phyloP scores from a whole-genome alignment of 2,113 vertebrate species.

The Ctenomys sociabilis region DNA sequence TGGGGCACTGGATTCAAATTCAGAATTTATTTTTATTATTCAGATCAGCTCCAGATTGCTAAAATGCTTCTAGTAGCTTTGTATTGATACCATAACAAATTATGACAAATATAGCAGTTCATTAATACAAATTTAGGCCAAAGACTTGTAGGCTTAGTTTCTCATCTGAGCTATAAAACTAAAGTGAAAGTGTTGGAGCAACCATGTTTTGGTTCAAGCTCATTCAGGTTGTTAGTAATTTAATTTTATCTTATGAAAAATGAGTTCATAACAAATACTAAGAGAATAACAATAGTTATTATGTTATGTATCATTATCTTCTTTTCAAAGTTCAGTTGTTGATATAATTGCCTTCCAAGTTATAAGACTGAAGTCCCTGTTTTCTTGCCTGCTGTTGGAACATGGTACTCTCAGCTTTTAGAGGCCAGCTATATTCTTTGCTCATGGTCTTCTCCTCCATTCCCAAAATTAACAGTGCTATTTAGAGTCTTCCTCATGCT shows the following conservation, averaged over 20 bases:
- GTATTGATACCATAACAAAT: not conserved
- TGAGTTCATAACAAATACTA: not conserved
- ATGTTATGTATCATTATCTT: not conserved
- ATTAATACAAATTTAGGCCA: not conserved
- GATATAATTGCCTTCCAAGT: not conserved
- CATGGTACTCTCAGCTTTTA: not conserved
- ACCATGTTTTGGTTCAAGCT: not conserved
- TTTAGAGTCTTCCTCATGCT: not conserved
- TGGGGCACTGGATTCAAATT: not conserved
- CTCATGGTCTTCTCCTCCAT: not conserved
- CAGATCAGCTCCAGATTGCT: conserved; percentile 6
- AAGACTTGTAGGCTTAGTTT: not conserved
- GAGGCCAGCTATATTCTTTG: not conserved
- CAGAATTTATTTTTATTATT: not conserved
- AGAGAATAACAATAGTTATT: not conserved
- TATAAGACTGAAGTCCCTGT: not conserved
- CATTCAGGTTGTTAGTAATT: not conserved
- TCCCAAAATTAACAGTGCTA: not conserved
- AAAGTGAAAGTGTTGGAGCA: not conserved
- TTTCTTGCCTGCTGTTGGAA: not conserved
- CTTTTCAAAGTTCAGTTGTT: not conserved
- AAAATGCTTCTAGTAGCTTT: conserved; percentile 29
- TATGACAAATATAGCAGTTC: not conserved
- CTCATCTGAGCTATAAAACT: not conserved
- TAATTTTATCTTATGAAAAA: not conserved